Percentiles rank a stretch among this genome's conserved stretches.
phyloP scores from a whole-genome alignment of 2,888 invertebrate genomes.

The Patella ulyssiponensis region DNA sequence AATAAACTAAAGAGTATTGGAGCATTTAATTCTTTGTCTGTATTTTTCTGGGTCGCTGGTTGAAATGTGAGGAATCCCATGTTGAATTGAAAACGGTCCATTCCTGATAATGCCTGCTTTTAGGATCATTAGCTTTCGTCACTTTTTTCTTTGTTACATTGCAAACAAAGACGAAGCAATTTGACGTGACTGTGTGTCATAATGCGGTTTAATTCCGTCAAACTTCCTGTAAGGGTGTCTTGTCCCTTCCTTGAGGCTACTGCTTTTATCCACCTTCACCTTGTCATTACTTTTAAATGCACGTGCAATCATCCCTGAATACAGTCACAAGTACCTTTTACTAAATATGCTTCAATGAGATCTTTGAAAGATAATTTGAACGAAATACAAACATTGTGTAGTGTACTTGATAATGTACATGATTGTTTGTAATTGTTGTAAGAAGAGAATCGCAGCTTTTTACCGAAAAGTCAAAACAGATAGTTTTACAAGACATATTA shows the following conservation, averaged over 20 bases:
- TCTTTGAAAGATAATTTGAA: no score
- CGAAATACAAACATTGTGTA: background rate
- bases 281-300: background rate
- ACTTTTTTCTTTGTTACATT: conserved; percentile 26
- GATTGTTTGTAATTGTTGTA: no score
- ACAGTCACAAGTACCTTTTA: background rate
- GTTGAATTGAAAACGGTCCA: conserved; percentile 15
- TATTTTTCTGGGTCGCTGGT: conserved; percentile 27
- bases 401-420: conserved; percentile 7
- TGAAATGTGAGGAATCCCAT: conserved; percentile 21
- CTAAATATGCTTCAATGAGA: no score
- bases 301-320: conserved; percentile 5
- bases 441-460: no score
- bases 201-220: conserved; percentile 26
- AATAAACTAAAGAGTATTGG: conserved; percentile 19
- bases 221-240: conserved; percentile 20
- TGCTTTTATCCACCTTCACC: background rate
- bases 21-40: conserved; percentile 28
- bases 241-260: conserved; percentile 19
- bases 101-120: conserved; percentile 21
- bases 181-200: conserved; percentile 25
- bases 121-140: conserved; percentile 27
- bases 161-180: conserved; percentile 28
- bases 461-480: no score
- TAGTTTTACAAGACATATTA: no score